These are phyloP conservation scores for Mesopsocus fuscifrons DNA, from an alignment of 2,888 invertebrate genomes.

Conservation along the genomic window DNA sequence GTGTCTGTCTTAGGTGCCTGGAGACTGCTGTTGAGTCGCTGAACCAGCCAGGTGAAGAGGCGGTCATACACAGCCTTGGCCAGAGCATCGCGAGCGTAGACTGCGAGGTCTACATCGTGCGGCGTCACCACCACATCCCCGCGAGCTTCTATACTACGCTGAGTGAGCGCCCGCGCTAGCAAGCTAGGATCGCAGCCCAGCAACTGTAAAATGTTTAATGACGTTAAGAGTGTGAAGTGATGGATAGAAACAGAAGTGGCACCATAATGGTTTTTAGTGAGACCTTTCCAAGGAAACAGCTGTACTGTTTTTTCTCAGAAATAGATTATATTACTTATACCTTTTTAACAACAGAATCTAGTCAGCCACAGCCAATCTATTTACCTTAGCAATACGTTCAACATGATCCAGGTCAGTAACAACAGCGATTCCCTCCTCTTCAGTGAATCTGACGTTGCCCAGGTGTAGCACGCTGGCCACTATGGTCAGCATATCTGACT, in stretches of 20 bases:
- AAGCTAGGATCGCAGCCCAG: conserved; percentile 47
- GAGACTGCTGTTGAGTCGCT: conserved; percentile 55
- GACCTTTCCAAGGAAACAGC: no score
- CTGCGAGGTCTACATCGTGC: conserved; percentile 57
- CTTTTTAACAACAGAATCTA: no score
- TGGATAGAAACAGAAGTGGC: no score
- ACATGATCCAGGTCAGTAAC: conserved; percentile 45
- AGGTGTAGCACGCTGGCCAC: conserved; percentile 71
- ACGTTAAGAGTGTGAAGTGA: neutral
- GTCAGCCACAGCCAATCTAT: no score
- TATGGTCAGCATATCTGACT: conserved; percentile 56
- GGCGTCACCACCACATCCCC: conserved; percentile 70
- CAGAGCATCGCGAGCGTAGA: conserved; percentile 74
- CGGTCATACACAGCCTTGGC: conserved; percentile 84
- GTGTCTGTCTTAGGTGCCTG: conserved; percentile 36
- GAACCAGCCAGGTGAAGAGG: conserved; percentile 78
- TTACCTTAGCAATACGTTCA: conserved; percentile 42
- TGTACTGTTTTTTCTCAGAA: no score
- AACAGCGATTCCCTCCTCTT: conserved; percentile 48
- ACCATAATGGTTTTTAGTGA: no score
- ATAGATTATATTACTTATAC: no score
- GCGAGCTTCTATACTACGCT: conserved; percentile 70
- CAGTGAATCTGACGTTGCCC: conserved; percentile 67
- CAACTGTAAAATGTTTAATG: conserved; percentile 38
- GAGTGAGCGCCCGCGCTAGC: conserved; percentile 53